Evolutionary conservation across 37 sponge, comb jelly and placozoan species (phyloP).

Genomic region (Haliclona indistincta): DNA sequence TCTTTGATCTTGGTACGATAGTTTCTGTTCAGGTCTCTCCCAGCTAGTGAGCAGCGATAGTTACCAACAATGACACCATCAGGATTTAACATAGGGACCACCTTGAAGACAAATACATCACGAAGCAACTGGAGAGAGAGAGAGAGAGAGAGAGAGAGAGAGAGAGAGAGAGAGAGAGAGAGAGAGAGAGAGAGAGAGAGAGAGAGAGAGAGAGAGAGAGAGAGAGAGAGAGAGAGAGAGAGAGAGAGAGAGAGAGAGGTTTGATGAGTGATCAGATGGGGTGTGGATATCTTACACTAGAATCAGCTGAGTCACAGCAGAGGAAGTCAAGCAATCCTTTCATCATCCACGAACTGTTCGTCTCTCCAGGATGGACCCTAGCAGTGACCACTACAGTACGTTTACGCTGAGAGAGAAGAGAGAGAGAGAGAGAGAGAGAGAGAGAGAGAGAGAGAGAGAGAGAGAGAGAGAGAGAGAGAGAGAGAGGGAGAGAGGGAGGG

Average conservation of each 20-base stretch:
- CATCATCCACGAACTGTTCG: conserved; percentile 99
- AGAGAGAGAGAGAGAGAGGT: too few relatives aligned
- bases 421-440: too few relatives aligned
- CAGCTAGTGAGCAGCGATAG: conserved; percentile 96
- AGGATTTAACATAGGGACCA: conserved; percentile 98
- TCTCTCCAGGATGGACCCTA: conserved; percentile 97
- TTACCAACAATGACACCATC: conserved; percentile 99
- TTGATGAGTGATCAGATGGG: too few relatives aligned
- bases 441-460: too few relatives aligned
- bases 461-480: conserved; percentile 7
- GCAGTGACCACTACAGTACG: conserved; percentile 89
- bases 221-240: too few relatives aligned
- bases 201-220: too few relatives aligned
- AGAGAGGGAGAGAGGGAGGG: conserved; percentile 3
- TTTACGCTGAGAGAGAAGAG: conserved; percentile 50
- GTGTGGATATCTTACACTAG: too few relatives aligned
- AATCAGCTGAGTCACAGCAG: conserved; percentile 73
- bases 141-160: too few relatives aligned
- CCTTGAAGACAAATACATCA: conserved; percentile 95
- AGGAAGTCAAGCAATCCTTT: conserved; percentile 95
- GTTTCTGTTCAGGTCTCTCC: conserved; percentile 95
- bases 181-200: too few relatives aligned
- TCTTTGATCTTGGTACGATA: conserved; percentile 84
- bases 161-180: too few relatives aligned
- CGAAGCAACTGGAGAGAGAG: conserved; percentile 71